These are phyloP conservation scores for Ischnus inquisitorius DNA, from an alignment of 2,888 invertebrate genomes.

Conservation along the genomic window DNA sequence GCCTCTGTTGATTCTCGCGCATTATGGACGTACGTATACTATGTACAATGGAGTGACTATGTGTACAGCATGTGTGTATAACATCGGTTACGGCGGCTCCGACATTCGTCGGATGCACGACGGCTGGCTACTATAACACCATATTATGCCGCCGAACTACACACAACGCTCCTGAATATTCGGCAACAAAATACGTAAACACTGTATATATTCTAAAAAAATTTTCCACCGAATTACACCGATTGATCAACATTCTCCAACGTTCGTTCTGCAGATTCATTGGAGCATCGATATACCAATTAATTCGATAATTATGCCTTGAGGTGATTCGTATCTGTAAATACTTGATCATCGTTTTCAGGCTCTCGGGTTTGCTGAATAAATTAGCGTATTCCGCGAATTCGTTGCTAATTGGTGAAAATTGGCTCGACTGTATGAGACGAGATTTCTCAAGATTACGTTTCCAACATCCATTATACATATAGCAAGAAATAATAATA, in stretches of 20 bases:
- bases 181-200: not conserved
- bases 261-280: not conserved
- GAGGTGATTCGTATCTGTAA: not conserved
- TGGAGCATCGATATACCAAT: not conserved
- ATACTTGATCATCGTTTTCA: not conserved
- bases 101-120: constrained; percentile 5
- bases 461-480: not conserved
- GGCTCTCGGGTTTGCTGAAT: not conserved
- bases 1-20: constrained; percentile 39
- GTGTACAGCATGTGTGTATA: constrained; percentile 3
- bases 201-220: not conserved
- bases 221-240: not conserved
- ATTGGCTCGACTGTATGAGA: not conserved
- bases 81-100: constrained; percentile 17
- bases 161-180: not conserved
- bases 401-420: not conserved
- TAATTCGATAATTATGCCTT: not conserved
- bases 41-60: constrained; percentile 10
- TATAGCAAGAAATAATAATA: no score
- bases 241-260: not conserved
- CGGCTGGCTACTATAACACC: not conserved
- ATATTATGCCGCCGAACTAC: not conserved
- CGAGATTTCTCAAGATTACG: no score
- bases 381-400: not conserved
- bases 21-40: constrained; percentile 43